Evolutionary conservation across 1,140 invertebrate genomes (phyloP).

Genomic region (Laupala kohalensis): DNA sequence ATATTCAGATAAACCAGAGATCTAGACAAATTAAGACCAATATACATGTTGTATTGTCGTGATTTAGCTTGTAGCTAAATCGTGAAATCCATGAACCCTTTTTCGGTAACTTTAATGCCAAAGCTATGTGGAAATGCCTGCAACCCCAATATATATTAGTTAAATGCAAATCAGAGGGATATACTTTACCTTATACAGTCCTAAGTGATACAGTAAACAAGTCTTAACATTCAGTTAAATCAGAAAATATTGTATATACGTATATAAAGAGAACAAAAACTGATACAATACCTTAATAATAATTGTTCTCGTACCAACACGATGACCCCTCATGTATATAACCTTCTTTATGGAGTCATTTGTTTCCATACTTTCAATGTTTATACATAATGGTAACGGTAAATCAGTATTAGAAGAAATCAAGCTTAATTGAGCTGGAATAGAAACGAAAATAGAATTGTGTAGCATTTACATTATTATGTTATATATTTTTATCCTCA

Average conservation of each 20-base stretch:
- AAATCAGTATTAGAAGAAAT: constrained; percentile 32
- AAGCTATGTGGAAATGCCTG: too few relatives aligned
- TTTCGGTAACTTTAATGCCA: too few relatives aligned
- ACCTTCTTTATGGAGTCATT: constrained; percentile 23
- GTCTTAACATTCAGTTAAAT: background rate
- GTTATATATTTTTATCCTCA: too few relatives aligned
- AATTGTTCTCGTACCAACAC: constrained; percentile 39
- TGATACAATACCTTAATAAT: constrained; percentile 36
- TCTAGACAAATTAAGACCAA: too few relatives aligned
- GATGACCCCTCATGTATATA: constrained; percentile 46
- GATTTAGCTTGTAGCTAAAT: too few relatives aligned
- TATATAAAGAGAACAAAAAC: constrained; percentile 21
- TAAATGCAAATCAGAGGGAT: too few relatives aligned
- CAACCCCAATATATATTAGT: too few relatives aligned
- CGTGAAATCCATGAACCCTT: too few relatives aligned
- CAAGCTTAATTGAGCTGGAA: constrained; percentile 36
- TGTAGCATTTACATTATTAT: background rate
- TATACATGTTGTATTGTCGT: too few relatives aligned
- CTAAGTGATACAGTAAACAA: background rate
- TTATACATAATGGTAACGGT: constrained; percentile 29
- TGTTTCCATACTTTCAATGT: constrained; percentile 27
- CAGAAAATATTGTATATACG: background rate
- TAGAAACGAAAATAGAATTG: background rate
- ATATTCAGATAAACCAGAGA: background rate
- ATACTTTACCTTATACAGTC: background rate